Conservation (phyloP, 2,797 vertebrate genomes). For the Acrossocheilus fasciatus region DNA sequence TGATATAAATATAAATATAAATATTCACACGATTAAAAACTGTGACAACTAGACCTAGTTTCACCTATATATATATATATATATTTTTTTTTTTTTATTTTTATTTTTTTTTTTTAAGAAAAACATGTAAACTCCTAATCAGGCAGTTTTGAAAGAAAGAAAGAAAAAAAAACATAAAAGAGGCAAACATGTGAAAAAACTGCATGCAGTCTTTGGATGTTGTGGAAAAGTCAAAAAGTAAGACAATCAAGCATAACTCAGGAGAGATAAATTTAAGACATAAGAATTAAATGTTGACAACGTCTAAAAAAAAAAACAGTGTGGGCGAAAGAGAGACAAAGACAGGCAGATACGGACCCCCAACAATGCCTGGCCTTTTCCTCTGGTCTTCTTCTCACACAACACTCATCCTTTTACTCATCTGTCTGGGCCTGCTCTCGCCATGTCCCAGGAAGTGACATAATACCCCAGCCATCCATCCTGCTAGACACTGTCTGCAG, state of each 20-base stretch:
- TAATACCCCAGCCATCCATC: conserved; percentile 48
- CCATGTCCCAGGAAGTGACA: conserved; percentile 61
- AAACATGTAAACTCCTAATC: not conserved
- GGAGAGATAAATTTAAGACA: not conserved
- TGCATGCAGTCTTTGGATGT: not conserved
- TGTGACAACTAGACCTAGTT: not conserved
- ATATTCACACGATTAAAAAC: not conserved
- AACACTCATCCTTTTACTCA: conserved; percentile 57
- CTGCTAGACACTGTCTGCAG: conserved; percentile 23
- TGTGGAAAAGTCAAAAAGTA: not conserved
- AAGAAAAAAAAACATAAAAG: not conserved
- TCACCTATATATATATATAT: too few species aligned
- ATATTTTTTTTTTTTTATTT: too few species aligned
- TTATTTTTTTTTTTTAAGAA: too few species aligned
- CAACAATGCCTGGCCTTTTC: conserved; percentile 17
- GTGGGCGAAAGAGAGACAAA: not conserved
- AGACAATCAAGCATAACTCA: not conserved
- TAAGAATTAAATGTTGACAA: not conserved
- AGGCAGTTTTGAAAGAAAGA: not conserved
- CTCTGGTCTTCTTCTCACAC: conserved; percentile 35
- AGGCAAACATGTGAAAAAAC: not conserved
- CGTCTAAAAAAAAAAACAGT: not conserved
- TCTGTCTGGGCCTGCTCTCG: conserved; percentile 47
- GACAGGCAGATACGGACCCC: conserved; percentile 8
- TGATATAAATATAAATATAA: not conserved